These are phyloP conservation scores for human DNA, from an alignment of 2,113 vertebrate genomes.

Conservation along the genomic window GRCh38 chr12:104896001-104896500, in stretches of 20 bases:
- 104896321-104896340: slow-evolving; percentile 34
- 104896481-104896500: not conserved
- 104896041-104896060: not conserved
- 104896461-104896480: not conserved
- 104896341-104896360: slow-evolving; percentile 11
- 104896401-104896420: not conserved
- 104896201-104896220: not conserved
- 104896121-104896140: not conserved
- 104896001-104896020: slow-evolving; percentile 32
- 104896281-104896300: not conserved
- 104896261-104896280: not conserved
- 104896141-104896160: not conserved
- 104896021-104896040: slow-evolving; percentile 17
- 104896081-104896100: not conserved
- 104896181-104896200: not conserved
- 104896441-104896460: not conserved
- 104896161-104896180: not conserved
- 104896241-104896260: not conserved
- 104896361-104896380: slow-evolving; percentile 27
- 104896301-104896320: not conserved
- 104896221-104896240: not conserved
- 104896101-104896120: slow-evolving; percentile 5
- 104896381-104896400: not conserved
- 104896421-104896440: not conserved
- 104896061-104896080: not conserved